Percentiles rank a stretch among this genome's conserved stretches.
Evolutionary conservation across 2,888 invertebrate genomes (phyloP).

Genomic region (Parnassius apollo): DNA sequence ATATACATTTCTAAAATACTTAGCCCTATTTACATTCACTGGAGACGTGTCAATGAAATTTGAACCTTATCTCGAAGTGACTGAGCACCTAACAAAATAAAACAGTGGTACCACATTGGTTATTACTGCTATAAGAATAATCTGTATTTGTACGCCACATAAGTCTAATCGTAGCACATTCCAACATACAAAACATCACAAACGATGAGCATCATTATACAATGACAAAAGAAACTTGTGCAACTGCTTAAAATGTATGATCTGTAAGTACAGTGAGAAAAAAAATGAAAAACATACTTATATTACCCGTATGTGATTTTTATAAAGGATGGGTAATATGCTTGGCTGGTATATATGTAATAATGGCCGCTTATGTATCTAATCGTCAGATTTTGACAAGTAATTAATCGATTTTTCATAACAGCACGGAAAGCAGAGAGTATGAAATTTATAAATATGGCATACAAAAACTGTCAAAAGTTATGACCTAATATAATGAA

Average conservation of each 20-base stretch:
- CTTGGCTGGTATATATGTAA: too few relatives aligned
- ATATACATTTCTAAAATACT: conserved; percentile 34
- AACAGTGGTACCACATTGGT: conserved; percentile 29
- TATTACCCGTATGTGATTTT: too few relatives aligned
- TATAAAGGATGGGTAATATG: too few relatives aligned
- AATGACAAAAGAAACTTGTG: conserved; percentile 78
- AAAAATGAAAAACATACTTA: conserved; percentile 27
- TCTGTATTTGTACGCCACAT: conserved; percentile 49
- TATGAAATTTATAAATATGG: too few relatives aligned
- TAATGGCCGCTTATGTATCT: too few relatives aligned
- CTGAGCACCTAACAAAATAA: conserved; percentile 28
- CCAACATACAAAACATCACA: conserved; percentile 71
- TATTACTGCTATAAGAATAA: conserved; percentile 37
- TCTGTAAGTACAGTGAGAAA: conserved; percentile 55
- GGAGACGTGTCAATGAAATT: conserved; percentile 29
- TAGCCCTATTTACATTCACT: conserved; percentile 34
- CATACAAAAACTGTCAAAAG: too few relatives aligned
- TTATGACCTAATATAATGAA: too few relatives aligned
- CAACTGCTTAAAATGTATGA: conserved; percentile 70
- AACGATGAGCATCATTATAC: conserved; percentile 72
- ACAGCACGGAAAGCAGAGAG: too few relatives aligned
- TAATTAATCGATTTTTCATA: too few relatives aligned
- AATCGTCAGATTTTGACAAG: too few relatives aligned
- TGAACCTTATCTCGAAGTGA: conserved; percentile 29
- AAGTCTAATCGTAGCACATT: conserved; percentile 67